Conservation (phyloP, 92 coral and sea anemone genomes). For the Pocillopora meandrina region DNA sequence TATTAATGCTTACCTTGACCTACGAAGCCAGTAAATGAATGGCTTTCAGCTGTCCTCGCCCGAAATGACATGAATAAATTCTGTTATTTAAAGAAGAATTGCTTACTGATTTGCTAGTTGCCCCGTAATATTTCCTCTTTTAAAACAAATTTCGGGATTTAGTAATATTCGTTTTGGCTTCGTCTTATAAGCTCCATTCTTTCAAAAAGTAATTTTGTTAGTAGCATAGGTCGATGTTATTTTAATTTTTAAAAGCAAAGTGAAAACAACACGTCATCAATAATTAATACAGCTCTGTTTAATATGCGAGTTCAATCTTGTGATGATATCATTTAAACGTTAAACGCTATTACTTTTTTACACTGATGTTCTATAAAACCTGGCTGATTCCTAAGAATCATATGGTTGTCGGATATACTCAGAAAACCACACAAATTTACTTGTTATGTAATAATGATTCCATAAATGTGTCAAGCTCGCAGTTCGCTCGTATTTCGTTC, state of each 20-base stretch:
- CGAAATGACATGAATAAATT: slow-evolving; percentile 28
- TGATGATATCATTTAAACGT: not conserved
- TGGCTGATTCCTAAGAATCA: not conserved
- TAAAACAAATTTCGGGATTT: not conserved
- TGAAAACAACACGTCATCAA: slow-evolving; percentile 10
- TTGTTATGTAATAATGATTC: too few species aligned
- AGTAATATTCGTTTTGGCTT: not conserved
- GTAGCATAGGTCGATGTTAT: not conserved
- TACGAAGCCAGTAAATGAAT: not conserved
- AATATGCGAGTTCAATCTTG: slow-evolving; percentile 20
- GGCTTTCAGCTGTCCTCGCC: slow-evolving; percentile 21
- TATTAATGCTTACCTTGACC: slow-evolving; percentile 40
- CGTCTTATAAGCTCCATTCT: too few species aligned
- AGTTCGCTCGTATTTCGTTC: too few species aligned
- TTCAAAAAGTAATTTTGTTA: not conserved
- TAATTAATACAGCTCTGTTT: slow-evolving; percentile 13
- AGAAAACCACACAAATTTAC: too few species aligned
- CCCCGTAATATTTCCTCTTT: not conserved
- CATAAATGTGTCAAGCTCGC: too few species aligned
- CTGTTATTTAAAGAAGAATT: not conserved
- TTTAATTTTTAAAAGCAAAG: not conserved
- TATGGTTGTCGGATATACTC: too few species aligned
- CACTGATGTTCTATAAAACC: not conserved
- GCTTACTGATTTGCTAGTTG: too few species aligned
- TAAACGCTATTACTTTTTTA: not conserved